These are phyloP conservation scores for Manacus vitellinus DNA, from an alignment of 2,113 vertebrate genomes.

Conservation along the genomic window DNA sequence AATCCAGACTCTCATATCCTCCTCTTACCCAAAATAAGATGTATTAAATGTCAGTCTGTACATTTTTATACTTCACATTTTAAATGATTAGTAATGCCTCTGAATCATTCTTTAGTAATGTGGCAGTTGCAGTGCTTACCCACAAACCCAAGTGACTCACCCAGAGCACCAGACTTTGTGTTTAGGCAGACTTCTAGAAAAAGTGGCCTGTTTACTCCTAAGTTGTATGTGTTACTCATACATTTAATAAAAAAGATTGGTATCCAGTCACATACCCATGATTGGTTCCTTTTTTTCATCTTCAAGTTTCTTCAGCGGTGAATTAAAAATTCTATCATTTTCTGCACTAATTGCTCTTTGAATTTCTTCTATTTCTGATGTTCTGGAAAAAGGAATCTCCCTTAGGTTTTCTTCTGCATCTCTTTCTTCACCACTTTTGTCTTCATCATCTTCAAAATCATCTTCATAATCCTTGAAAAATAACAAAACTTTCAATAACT, in stretches of 20 bases:
- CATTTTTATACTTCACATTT: slow-evolving; percentile 23
- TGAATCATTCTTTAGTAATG: slow-evolving; percentile 40
- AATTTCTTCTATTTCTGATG: slow-evolving; percentile 86
- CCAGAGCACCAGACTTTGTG: slow-evolving; percentile 10
- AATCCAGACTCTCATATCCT: slow-evolving; percentile 30
- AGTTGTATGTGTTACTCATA: neutral
- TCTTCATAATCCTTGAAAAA: slow-evolving; percentile 89
- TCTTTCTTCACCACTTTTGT: slow-evolving; percentile 36
- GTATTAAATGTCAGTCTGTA: slow-evolving; percentile 31
- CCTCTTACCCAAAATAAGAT: slow-evolving; percentile 5
- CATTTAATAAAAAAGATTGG: neutral
- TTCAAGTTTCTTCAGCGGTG: slow-evolving; percentile 43
- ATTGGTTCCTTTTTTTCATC: slow-evolving; percentile 13
- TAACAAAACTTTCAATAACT: neutral
- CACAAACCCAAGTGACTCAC: slow-evolving; percentile 39
- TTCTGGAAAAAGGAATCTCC: slow-evolving; percentile 60
- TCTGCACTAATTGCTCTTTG: slow-evolving; percentile 89
- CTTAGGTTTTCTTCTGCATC: neutral
- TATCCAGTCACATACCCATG: slow-evolving; percentile 60
- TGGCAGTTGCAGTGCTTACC: neutral
- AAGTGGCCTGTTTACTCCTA: neutral
- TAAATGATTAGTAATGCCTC: slow-evolving; percentile 10
- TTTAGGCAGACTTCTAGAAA: neutral
- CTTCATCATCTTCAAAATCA: slow-evolving; percentile 90
- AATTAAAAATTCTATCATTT: slow-evolving; percentile 80